Evolutionary conservation across 2,113 vertebrate species (phyloP).

Genomic region (Castor canadensis): DNA sequence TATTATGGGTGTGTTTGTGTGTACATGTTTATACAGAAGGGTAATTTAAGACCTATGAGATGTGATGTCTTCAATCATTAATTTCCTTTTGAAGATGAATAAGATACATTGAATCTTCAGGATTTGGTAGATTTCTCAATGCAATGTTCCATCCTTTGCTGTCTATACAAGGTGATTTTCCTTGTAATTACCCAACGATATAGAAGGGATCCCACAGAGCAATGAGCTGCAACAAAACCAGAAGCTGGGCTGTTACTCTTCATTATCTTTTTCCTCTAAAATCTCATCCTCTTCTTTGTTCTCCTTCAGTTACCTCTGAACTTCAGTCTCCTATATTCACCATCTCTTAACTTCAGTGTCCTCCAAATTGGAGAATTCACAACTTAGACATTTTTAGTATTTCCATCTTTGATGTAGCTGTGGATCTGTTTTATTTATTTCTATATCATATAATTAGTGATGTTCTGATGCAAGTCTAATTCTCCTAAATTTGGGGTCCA

Average conservation of each 20-base stretch:
- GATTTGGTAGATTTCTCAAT: conserved; percentile 88
- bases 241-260: conserved; percentile 86
- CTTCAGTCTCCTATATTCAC: conserved; percentile 92
- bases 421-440: conserved; percentile 91
- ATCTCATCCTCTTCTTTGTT: conserved; percentile 88
- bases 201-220: conserved; percentile 91
- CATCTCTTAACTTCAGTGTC: conserved; percentile 91
- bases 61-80: conserved; percentile 83
- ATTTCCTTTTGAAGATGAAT: conserved; percentile 86
- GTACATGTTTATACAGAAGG: conserved; percentile 73
- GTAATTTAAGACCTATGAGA: conserved; percentile 90
- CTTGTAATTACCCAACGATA: conserved; percentile 89
- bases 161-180: conserved; percentile 91
- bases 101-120: conserved; percentile 89
- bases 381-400: conserved; percentile 89
- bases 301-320: conserved; percentile 92
- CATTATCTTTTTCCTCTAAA: conserved; percentile 87
- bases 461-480: conserved; percentile 91
- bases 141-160: conserved; percentile 85
- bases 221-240: conserved; percentile 83
- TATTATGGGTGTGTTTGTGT: conserved; percentile 57
- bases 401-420: conserved; percentile 91
- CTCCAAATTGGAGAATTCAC: conserved; percentile 88
- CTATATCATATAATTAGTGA: conserved; percentile 91
- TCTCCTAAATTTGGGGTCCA: conserved; percentile 92